Evolutionary conservation across 2,888 invertebrate species (phyloP).

Genomic region (Thecophora atra): DNA sequence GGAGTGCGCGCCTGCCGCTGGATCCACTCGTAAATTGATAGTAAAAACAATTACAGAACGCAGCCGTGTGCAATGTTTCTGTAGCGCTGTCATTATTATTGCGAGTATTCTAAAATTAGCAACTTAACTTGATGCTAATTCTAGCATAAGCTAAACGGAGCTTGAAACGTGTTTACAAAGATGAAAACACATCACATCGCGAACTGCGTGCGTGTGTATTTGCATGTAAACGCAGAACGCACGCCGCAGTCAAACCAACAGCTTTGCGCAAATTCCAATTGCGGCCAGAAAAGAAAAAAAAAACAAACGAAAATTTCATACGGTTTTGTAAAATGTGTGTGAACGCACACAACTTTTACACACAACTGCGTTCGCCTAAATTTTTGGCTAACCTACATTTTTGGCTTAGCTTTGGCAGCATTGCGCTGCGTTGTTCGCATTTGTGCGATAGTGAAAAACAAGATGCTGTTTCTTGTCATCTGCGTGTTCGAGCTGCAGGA

Average conservation of each 20-base stretch:
- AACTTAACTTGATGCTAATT: not conserved
- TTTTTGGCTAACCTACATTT: slow-evolving; percentile 22
- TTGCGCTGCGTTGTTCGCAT: slow-evolving; percentile 4
- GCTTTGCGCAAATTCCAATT: slow-evolving; percentile 42
- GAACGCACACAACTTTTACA: slow-evolving; percentile 1
- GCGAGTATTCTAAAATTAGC: not conserved
- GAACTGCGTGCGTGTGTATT: not conserved
- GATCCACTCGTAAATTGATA: slow-evolving; percentile 20
- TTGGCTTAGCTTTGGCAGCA: slow-evolving; percentile 9
- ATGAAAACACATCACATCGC: not conserved
- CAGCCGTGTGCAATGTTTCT: not conserved
- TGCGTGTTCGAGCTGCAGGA: not conserved
- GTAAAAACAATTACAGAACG: slow-evolving; percentile 27
- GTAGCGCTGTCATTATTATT: not conserved
- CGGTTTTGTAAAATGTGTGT: slow-evolving; percentile 19
- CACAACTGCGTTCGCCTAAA: slow-evolving; percentile 8
- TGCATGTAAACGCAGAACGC: not conserved
- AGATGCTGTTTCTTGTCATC: not conserved
- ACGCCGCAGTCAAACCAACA: slow-evolving; percentile 6
- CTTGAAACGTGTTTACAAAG: not conserved
- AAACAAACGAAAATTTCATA: slow-evolving; percentile 4
- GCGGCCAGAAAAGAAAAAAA: slow-evolving; percentile 35
- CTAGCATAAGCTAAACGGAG: not conserved
- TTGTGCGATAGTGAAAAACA: not conserved
- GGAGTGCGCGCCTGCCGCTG: not conserved